These are phyloP conservation scores for Melanocharis versteri DNA, from an alignment of 2,113 vertebrate genomes.

Conservation along the genomic window DNA sequence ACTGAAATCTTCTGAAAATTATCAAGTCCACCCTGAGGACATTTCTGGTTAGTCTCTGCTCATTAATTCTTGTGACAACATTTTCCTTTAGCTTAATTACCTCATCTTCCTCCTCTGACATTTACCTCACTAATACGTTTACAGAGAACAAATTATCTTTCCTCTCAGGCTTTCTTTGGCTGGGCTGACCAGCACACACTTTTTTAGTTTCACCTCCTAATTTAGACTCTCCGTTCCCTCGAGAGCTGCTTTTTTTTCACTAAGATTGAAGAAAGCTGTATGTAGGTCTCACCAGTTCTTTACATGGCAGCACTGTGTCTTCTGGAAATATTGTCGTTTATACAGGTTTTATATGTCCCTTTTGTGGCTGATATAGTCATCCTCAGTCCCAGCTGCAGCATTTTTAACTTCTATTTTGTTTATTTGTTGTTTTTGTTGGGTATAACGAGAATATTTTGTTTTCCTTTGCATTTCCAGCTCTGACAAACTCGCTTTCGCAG, in stretches of 20 bases:
- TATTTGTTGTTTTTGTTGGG: neutral
- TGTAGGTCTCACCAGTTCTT: neutral
- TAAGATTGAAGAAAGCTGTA: neutral
- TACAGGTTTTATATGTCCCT: neutral
- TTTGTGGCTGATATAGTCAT: neutral
- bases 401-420: neutral
- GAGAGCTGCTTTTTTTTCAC: neutral
- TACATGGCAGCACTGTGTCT: neutral
- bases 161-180: conserved; percentile 32
- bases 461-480: neutral
- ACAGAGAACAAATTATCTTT: conserved; percentile 51
- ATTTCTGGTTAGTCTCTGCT: conserved; percentile 24
- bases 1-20: neutral
- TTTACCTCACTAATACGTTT: conserved; percentile 44
- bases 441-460: neutral
- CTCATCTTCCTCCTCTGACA: conserved; percentile 55
- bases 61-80: conserved; percentile 55
- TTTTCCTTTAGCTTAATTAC: conserved; percentile 56
- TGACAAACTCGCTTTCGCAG: neutral
- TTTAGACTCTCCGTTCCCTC: neutral
- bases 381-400: neutral
- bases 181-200: neutral
- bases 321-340: neutral
- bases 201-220: neutral
- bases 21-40: conserved; percentile 34